Evolutionary conservation across 2,888 invertebrate species (phyloP).

Genomic region (Melanophora roralis): DNA sequence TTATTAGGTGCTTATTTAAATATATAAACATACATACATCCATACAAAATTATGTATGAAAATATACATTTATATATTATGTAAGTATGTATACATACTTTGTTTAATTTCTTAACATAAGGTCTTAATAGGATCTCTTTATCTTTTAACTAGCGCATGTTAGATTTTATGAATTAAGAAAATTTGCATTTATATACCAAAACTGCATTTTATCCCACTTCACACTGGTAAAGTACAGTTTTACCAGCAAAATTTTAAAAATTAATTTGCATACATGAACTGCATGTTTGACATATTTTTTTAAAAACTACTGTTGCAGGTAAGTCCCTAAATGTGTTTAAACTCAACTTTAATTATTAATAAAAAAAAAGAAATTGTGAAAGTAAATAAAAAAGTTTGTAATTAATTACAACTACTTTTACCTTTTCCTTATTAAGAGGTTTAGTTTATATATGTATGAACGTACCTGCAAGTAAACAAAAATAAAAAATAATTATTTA

Average conservation of each 20-base stretch:
- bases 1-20: constrained; percentile 32
- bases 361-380: no score
- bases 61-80: no score
- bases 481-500: not conserved
- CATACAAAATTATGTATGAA: no score
- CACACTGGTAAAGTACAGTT: not conserved
- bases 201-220: no score
- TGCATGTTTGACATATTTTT: not conserved
- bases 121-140: not conserved
- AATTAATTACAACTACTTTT: not conserved
- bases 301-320: not conserved
- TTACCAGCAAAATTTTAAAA: not conserved
- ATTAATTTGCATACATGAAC: constrained; percentile 20
- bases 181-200: not conserved
- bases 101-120: not conserved
- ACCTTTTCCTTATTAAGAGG: not conserved
- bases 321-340: not conserved
- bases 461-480: constrained; percentile 17
- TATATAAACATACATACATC: not conserved
- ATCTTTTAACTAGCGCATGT: not conserved
- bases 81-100: no score
- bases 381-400: no score
- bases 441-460: not conserved
- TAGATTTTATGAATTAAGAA: constrained; percentile 2
- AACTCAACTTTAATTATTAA: not conserved